Evolutionary conservation across 2,888 invertebrate genomes (phyloP).

Genomic region (Uropetala carovei): DNA sequence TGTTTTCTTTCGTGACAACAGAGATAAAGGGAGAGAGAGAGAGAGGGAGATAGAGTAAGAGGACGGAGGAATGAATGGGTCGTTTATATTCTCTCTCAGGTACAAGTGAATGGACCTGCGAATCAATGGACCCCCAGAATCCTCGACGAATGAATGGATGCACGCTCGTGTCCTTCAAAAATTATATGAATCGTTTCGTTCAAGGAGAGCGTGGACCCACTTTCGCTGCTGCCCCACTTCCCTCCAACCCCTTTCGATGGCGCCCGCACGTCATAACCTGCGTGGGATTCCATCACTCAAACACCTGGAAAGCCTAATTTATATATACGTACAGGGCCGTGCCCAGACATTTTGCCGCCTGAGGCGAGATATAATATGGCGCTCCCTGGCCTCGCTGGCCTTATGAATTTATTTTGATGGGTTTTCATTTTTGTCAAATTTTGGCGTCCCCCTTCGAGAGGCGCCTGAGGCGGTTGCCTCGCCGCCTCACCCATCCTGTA

Average conservation of each 20-base stretch:
- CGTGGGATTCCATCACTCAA: background rate
- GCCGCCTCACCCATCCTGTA: too few species aligned
- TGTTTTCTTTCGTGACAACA: background rate
- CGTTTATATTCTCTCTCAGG: background rate
- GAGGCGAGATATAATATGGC: too few species aligned
- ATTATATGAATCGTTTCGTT: background rate
- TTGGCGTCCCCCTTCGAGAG: too few species aligned
- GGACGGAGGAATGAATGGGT: constrained; percentile 16
- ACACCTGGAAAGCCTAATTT: background rate
- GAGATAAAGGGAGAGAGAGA: too few species aligned
- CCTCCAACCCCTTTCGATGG: background rate
- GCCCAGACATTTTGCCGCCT: too few species aligned
- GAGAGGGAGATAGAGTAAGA: background rate
- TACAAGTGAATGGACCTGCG: background rate
- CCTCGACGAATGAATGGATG: background rate
- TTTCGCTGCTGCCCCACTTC: background rate
- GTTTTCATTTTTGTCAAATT: too few species aligned
- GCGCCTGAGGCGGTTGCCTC: too few species aligned
- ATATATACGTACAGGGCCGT: too few species aligned
- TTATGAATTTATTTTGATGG: too few species aligned
- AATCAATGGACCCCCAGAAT: background rate
- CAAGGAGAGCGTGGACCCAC: background rate
- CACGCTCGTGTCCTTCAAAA: constrained; percentile 33
- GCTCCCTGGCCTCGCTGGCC: too few species aligned
- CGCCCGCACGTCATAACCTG: background rate